These are phyloP conservation scores for Galendromus occidentalis DNA, from an alignment of 1,140 invertebrate genomes.

Conservation along the genomic window DNA sequence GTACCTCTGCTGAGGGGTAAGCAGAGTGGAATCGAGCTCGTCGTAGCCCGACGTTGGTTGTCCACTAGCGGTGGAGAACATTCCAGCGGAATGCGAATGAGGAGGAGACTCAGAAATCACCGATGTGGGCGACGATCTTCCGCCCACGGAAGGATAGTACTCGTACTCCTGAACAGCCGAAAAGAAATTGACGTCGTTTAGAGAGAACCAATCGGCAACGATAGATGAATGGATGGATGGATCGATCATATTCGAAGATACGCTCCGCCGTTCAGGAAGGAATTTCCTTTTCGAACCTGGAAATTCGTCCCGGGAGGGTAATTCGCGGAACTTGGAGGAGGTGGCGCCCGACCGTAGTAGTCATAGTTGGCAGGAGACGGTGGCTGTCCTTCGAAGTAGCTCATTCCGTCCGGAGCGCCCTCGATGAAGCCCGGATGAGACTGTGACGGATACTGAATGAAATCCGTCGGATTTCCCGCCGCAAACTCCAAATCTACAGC, in stretches of 20 bases:
- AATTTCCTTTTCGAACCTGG: constrained; percentile 16
- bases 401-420: constrained; percentile 10
- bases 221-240: too few relatives aligned
- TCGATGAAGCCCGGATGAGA: constrained; percentile 8
- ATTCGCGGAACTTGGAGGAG: background rate
- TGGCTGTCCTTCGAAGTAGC: constrained; percentile 9
- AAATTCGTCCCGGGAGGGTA: constrained; percentile 3
- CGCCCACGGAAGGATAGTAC: constrained; percentile 10
- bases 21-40: constrained; percentile 39
- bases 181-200: too few relatives aligned
- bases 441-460: constrained; percentile 14
- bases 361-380: constrained; percentile 8
- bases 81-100: constrained; percentile 24
- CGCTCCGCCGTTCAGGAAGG: background rate
- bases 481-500: constrained; percentile 32
- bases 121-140: constrained; percentile 15
- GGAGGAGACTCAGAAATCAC: constrained; percentile 36
- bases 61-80: constrained; percentile 23
- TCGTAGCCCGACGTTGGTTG: constrained; percentile 36
- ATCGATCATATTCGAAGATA: too few relatives aligned
- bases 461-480: constrained; percentile 22
- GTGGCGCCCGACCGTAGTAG: background rate
- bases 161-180: constrained; percentile 10
- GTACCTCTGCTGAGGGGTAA: constrained; percentile 41
- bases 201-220: too few relatives aligned